Evolutionary conservation across 2,888 invertebrate species (phyloP), one percentile per base, ranked within the genome.

Genomic region (Ornithoptera priamus): DNA sequence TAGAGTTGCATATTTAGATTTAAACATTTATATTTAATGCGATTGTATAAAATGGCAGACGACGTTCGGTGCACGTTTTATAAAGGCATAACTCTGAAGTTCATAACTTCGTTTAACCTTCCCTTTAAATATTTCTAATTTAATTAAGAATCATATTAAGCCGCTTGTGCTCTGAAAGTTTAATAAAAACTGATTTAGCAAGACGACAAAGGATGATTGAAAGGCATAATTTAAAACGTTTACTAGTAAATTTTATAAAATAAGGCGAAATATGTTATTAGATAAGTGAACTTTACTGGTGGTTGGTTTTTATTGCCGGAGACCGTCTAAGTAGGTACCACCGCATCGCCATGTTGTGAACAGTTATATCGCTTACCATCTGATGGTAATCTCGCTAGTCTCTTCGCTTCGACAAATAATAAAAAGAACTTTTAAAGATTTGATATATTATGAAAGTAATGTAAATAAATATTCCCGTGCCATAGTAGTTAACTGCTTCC

Each of bases 51-150:
- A 56, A 64, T 22, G 50, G 3, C 62, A 30, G 62, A 62, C 69
- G 62, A 57, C 69, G 69, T 69, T 69, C 66, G 62, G 18, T 69
- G 69, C 66, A 69, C 66, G 65, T 57, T 69, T 66, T 69, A 69
- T 69, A 66, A 69, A 58, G 65, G 65, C 62, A 65, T 69, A 65
- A 69, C 56, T 62, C 20, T 57, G n/a, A 58, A 58, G 65, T 62
- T 69, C 58, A 69, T 69, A 69, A 69, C 58, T 58, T 65, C 57
- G 57, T 62, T 69, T 57, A 65, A 69, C 69, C 69, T 68, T 67
- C n/a, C 30, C 62, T 62, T 61, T 69, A 69, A 62, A 58, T 62
- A 36, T 62, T 50, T 69, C 15, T 69, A 66, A 69, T 69, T 69
- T 62, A 65, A 69, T 69, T 62, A 66, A 50, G 62, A 58, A 46